Base-by-base conservation (phyloP, 2,888 invertebrate species). In the Eudemis profundana region DNA sequence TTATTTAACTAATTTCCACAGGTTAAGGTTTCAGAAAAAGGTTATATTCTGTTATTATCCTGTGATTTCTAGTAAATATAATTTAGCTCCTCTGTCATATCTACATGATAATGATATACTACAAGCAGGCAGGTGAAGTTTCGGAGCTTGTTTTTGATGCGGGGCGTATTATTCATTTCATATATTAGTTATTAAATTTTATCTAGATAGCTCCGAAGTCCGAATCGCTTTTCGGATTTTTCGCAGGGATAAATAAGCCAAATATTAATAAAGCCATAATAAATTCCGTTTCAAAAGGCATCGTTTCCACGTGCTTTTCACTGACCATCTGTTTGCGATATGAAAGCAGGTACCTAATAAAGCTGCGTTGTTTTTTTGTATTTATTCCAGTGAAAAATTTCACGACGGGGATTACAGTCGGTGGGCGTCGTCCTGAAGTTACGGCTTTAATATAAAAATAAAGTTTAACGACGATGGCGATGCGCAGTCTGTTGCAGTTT, bases 381-480 rank as follows among this genome's bases (percentile, higher is more conserved):
- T 71, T 74, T 74, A 69, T 70, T 68, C 62, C 71, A 63, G 68
- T 77, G 76, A 76, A 82, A 84, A 86, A 82, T 84, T 82, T 82
- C 81, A 79, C 78, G 76, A 74, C 80, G 71, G 75, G 87, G 86
- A 88, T 89, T 88, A 88, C 82, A 84, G 81, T 82, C 76, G 79
- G 82, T 80, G 78, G 80, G 77, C 77, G 82, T 81, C 78, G 79
- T 77, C 75, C 78, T 74, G 78, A 81, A 90, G 88, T 90, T 89
- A 89, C 88, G 86, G 86, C 78, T 85, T 87, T 86, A 86, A 89
- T 89, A 87, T 87, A 89, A 90, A 90, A 90, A 90, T 90, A 90
- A 90, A 90, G 85, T 90, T 87, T 88, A 86, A 89, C 89, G 89
- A 85, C 85, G 77, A 79, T 74, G 89, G 85, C 85, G 77, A 78